Conservation (phyloP, 2,888 invertebrate genomes). For the Epirrhoe alternata region DNA sequence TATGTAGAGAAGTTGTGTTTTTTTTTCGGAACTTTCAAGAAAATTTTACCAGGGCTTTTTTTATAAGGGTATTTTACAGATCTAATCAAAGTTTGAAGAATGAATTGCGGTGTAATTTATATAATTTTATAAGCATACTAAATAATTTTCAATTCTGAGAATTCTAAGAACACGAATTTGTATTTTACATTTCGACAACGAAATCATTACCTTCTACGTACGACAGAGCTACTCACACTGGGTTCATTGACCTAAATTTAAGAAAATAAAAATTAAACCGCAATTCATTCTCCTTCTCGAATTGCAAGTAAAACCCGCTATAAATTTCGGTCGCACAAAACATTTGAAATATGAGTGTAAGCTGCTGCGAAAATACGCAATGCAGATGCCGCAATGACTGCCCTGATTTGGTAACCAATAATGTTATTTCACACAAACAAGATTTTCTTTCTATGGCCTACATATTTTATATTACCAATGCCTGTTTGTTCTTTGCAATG, state of each 20-base stretch:
- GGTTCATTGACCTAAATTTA: neutral
- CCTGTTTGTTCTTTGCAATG: conserved; percentile 32
- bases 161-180: too few species aligned
- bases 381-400: conserved; percentile 54
- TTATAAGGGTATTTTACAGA: neutral
- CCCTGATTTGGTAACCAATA: conserved; percentile 42
- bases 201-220: too few species aligned
- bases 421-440: conserved; percentile 34
- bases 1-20: conserved; percentile 47
- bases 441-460: conserved; percentile 36
- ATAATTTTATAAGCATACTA: too few species aligned
- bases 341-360: conserved; percentile 38
- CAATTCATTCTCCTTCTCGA: conserved; percentile 11
- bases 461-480: conserved; percentile 34
- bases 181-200: too few species aligned
- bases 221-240: too few species aligned
- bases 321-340: conserved; percentile 33
- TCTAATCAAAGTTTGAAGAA: conserved; percentile 2
- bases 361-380: conserved; percentile 52
- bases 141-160: too few species aligned
- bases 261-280: conserved; percentile 2
- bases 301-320: conserved; percentile 20
- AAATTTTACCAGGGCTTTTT: conserved; percentile 15
- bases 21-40: conserved; percentile 24
- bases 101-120: too few species aligned